Base-by-base conservation (phyloP, 2,797 vertebrate species). In the Pagetopsis macropterus region DNA sequence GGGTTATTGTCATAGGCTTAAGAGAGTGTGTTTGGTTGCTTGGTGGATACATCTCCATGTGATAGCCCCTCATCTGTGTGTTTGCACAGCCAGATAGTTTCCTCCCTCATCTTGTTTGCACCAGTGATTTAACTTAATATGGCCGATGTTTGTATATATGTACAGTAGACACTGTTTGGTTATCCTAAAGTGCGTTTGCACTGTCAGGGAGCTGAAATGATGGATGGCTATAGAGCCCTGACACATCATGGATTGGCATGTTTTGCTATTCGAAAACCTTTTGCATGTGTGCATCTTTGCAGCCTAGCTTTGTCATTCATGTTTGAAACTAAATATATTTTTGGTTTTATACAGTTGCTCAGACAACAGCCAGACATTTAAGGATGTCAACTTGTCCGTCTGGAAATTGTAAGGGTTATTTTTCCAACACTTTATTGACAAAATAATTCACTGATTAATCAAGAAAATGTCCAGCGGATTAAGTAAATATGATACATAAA, bases 41-140 rank as follows among this genome's bases (percentile, higher is more conserved):
- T 49, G 50, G 72, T 55, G 68, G 72, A 75, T 80, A 69, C 84
- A 88, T 84, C 78, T 89, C 72, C 79, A 67, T 11, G n/a, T 61
- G 44, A 81, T n/a, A 45, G 64, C 31, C 67, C 69, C 77, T 78
- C 60, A 58, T 80, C 54, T 79, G 58, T 72, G 70, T 90, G 77
- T 87, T 89, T 90, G 86, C 69, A 61, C 75, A 83, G 75, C 48
- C 85, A 86, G 82, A 73, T 82, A 68, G 65, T 83, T 70, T 81
- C 68, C 64, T 66, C 51, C 51, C 27, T 70, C 60, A 23, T 76
- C 58, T 31, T 81, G 54, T 87, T 85, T 84, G 51, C 48, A 23
- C 44, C 17, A 52, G 55, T 14, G 46, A 40, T 43, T 49, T 14
- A 50, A 14, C 37, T 37, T 55, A 16, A 54, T 74, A 31, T 64